Percentiles rank a stretch among this genome's conserved stretches.
Conservation (phyloP, 2,888 invertebrate genomes). For the Cecidostiba fungosa region DNA sequence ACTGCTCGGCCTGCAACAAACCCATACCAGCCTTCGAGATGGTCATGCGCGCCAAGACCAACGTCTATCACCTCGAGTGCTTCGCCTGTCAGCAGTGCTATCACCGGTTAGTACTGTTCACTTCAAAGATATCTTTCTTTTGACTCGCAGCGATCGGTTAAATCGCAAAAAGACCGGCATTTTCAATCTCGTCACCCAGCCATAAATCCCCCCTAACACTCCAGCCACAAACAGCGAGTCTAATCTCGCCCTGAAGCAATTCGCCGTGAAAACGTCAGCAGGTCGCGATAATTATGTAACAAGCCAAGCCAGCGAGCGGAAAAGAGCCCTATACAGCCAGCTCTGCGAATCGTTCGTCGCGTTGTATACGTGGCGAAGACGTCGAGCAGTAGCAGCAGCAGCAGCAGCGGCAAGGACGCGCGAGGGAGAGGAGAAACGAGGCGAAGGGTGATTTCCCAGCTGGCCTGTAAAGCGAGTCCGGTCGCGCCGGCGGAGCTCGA, state of each 20-base stretch:
- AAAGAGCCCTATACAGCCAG: constrained; percentile 12
- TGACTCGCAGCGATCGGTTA: background rate
- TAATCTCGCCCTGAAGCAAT: constrained; percentile 55
- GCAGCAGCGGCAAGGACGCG: constrained; percentile 57
- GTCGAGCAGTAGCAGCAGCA: constrained; percentile 23
- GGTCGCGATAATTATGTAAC: constrained; percentile 77
- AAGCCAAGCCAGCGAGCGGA: constrained; percentile 69
- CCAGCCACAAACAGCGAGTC: background rate
- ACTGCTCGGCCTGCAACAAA: constrained; percentile 98
- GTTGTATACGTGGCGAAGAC: background rate
- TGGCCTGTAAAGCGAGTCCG: constrained; percentile 81
- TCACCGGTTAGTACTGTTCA: constrained; percentile 96
- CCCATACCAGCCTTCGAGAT: constrained; percentile 99
- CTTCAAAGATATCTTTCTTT: too few relatives aligned
- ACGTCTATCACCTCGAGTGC: constrained; percentile 98
- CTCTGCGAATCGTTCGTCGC: constrained; percentile 18
- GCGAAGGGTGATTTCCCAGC: constrained; percentile 81
- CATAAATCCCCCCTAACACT: constrained; percentile 24
- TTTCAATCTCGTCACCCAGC: background rate
- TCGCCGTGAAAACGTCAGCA: constrained; percentile 75
- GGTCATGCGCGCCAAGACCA: constrained; percentile 98
- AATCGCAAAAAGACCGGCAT: too few relatives aligned
- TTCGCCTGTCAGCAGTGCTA: constrained; percentile 99
- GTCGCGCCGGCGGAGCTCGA: constrained; percentile 46
- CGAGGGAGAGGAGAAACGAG: constrained; percentile 68